Base-by-base conservation (phyloP, 2,797 vertebrate genomes). In the Gallinago stenura region DNA sequence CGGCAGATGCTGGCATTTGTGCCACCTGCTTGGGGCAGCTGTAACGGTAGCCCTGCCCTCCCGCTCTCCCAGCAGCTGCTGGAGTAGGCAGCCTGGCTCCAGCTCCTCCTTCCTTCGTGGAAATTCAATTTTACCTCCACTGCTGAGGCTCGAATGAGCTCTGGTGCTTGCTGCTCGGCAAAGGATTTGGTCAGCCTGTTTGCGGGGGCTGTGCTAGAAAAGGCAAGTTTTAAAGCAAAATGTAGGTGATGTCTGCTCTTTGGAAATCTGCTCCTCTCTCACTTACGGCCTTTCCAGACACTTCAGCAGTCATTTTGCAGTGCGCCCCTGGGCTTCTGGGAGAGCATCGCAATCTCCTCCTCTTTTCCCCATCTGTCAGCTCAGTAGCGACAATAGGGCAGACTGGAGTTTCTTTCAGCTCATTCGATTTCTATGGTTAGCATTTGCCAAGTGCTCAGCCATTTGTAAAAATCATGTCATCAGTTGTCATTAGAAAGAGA, bases 401-500 rank as follows among this genome's bases (percentile, higher is more conserved):
- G 93, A 56, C 87, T 70, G 90, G 69, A 95, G 91, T 88, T 95
- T 82, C 85, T 95, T 95, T 95, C 89, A 96, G 87, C 91, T 97
- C 80, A 76, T 96, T 93, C 66, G 2, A 94, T 95, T 96, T 93
- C 93, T 90, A 68, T 46, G 66, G 91, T 45, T 95, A 79, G n/a
- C 87, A 57, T 90, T 93, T 94, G 96, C 94, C 96, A 97, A 97
- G 88, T 89, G 86, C 86, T 96, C 87, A 95, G 73, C 91, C 80
- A 89, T 91, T 97, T 95, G 95, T 96, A 95, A 94, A 96, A 97
- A 91, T 95, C 95, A 94, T 95, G 95, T 95, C 96, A 96, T 95
- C 87, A 62, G 96, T 77, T 97, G 94, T 96, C 95, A 92, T 96
- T 94, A 92, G 87, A 89, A 92, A 87, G 72, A 94, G 68, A 94